Conservation (phyloP, 2,888 invertebrate species). For the Iselma pallidipennis region DNA sequence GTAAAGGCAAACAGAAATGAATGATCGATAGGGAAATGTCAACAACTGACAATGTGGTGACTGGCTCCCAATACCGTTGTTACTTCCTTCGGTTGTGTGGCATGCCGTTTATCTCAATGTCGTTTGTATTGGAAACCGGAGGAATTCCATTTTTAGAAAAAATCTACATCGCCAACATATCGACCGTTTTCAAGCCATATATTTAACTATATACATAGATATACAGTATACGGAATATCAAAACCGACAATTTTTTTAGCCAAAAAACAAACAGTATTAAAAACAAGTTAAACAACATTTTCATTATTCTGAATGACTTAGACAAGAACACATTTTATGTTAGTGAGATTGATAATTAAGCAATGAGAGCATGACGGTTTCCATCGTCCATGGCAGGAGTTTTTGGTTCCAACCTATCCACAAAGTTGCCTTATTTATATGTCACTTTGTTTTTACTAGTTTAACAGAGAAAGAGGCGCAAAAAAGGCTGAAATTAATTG, state of each 20-base stretch:
- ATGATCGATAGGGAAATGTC: constrained; percentile 38
- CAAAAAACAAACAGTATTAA: background rate
- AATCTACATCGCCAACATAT: background rate
- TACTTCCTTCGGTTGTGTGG: constrained; percentile 24
- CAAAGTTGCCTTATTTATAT: constrained; percentile 27
- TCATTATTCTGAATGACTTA: background rate
- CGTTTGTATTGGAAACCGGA: constrained; percentile 8
- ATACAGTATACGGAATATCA: too few relatives aligned
- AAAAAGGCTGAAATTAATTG: constrained; percentile 30
- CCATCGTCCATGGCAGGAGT: background rate
- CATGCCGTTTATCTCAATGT: constrained; percentile 28
- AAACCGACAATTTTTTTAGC: too few relatives aligned
- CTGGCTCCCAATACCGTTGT: constrained; percentile 29
- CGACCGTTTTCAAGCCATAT: background rate
- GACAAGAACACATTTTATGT: background rate
- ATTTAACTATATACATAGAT: too few relatives aligned
- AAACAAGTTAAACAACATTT: background rate
- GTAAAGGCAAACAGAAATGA: constrained; percentile 34
- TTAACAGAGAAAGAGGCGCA: constrained; percentile 4
- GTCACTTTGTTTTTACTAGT: constrained; percentile 28
- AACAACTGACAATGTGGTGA: constrained; percentile 34
- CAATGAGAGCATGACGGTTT: background rate
- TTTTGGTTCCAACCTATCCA: background rate
- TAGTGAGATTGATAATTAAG: background rate
- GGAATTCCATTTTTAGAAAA: constrained; percentile 16